Base-by-base conservation (phyloP, 2,797 vertebrate species). In the Girardinus metallicus region DNA sequence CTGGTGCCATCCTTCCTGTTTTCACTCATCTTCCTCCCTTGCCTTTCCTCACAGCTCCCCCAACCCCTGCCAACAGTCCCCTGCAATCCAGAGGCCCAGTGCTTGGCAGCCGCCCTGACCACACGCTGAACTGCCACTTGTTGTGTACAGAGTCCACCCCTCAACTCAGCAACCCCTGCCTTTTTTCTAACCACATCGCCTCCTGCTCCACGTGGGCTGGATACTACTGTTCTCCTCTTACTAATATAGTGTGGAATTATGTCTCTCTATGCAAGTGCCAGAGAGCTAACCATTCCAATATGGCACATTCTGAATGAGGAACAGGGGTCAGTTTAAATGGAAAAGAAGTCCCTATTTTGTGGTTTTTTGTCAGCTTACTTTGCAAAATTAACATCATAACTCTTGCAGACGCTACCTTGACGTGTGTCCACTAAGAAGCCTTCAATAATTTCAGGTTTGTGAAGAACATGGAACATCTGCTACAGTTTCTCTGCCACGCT, bases 1-100 rank as follows among this genome's bases (percentile, higher is more conserved):
- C 93, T 89, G 91, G 95, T 95, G 95, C 94, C 94, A 96, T 96
- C 95, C 95, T 96, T 96, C 96, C 95, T 96, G 95, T 96, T 95
- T 94, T 93, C 83, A 88, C 91, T 95, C 93, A 93, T 93, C 90
- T 89, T 93, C 93, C 92, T 92, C 90, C 92, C 85, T 82, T 71
- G 76, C 81, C 80, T 87, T 80, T 87, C 85, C 77, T 90, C 89
- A 53, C 89, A 91, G 76, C 87, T 88, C 87, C 86, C 89, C 81
- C 86, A 86, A n/a, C 26, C n/a, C 68, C 41, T 46, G 43, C 68
- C 68, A 46, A 84, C 92, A 87, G 87, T 90, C 91, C 90, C 88
- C 89, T 93, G 91, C 93, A 94, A 95, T 94, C 94, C 93, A 92
- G 92, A 93, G 92, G 88, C 95, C 93, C 90, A 90, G 90, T 89